A percentile compares a stretch with the other conserved stretches of the same genome.
Evolutionary conservation across 2,113 vertebrate species (phyloP).

Genomic region (Ornithorhynchus anatinus): DNA sequence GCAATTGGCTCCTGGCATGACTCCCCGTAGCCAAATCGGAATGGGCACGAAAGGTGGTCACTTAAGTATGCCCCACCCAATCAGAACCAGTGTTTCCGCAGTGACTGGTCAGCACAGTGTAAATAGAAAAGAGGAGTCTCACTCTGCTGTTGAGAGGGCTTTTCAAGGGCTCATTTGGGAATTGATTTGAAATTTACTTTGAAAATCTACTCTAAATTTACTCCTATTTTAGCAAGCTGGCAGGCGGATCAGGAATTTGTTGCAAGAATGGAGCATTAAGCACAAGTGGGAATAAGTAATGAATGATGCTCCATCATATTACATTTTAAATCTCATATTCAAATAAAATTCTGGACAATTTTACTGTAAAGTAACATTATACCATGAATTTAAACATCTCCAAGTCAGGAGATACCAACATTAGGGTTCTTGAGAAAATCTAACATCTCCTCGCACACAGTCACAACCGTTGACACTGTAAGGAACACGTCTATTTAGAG

Average conservation of each 20-base stretch:
- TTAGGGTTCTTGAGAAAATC: background rate
- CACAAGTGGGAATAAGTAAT: background rate
- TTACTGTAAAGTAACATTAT: background rate
- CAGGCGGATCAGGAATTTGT: slow-evolving; percentile 7
- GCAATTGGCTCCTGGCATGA: too few relatives aligned
- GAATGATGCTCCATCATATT: slow-evolving; percentile 10
- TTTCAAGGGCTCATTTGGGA: background rate
- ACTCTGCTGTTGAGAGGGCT: too few relatives aligned
- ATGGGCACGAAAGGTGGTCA: too few relatives aligned
- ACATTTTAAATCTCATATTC: background rate
- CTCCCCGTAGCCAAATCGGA: too few relatives aligned
- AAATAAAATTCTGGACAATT: background rate
- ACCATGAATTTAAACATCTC: background rate
- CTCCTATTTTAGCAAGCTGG: slow-evolving; percentile 8
- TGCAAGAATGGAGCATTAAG: slow-evolving; percentile 19
- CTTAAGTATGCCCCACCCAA: too few relatives aligned
- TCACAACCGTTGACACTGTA: too few relatives aligned
- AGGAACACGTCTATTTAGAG: too few relatives aligned
- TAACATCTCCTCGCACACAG: background rate
- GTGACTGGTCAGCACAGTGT: background rate
- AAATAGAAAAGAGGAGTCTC: too few relatives aligned
- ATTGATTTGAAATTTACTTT: slow-evolving; percentile 6
- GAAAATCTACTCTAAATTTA: slow-evolving; percentile 17
- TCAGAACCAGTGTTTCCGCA: too few relatives aligned
- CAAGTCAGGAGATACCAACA: background rate